These are phyloP conservation scores for Phasia obesa DNA, from an alignment of 2,888 invertebrate species.

Conservation along the genomic window DNA sequence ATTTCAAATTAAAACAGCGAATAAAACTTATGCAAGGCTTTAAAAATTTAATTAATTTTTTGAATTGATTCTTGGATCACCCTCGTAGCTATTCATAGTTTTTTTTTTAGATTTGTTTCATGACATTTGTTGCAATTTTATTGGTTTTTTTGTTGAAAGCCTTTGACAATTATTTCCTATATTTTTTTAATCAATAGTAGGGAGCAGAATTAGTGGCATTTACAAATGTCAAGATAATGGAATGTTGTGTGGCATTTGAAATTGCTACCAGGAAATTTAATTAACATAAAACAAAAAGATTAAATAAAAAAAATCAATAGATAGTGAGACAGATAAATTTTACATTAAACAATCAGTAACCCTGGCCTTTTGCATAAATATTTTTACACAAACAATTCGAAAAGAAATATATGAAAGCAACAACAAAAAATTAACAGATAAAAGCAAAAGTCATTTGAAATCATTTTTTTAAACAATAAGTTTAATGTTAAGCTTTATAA, in stretches of 20 bases:
- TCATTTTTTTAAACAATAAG: no score
- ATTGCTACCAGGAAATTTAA: slow-evolving; percentile 50
- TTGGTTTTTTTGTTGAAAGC: no score
- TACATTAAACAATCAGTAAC: slow-evolving; percentile 12
- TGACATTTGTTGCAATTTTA: no score
- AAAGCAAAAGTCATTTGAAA: no score
- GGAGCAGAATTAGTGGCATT: slow-evolving; percentile 12
- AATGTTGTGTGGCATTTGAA: slow-evolving; percentile 39
- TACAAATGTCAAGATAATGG: slow-evolving; percentile 53
- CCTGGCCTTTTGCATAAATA: slow-evolving; percentile 10
- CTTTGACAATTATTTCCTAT: neutral
- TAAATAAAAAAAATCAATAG: slow-evolving; percentile 44
- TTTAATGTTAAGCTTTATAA: no score
- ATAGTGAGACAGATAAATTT: neutral
- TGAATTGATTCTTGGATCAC: no score
- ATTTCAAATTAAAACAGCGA: no score
- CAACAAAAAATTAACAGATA: no score
- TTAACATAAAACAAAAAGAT: slow-evolving; percentile 57
- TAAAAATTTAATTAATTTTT: no score
- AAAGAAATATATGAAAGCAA: neutral
- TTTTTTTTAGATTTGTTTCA: no score
- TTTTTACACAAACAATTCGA: neutral
- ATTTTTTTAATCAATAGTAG: slow-evolving; percentile 7
- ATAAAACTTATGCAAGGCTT: no score
- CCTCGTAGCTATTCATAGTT: no score